A percentile compares a stretch with the other conserved stretches of the same genome.
These are phyloP conservation scores for Siphlonurus alternatus DNA, from an alignment of 2,888 invertebrate species.

Conservation along the genomic window DNA sequence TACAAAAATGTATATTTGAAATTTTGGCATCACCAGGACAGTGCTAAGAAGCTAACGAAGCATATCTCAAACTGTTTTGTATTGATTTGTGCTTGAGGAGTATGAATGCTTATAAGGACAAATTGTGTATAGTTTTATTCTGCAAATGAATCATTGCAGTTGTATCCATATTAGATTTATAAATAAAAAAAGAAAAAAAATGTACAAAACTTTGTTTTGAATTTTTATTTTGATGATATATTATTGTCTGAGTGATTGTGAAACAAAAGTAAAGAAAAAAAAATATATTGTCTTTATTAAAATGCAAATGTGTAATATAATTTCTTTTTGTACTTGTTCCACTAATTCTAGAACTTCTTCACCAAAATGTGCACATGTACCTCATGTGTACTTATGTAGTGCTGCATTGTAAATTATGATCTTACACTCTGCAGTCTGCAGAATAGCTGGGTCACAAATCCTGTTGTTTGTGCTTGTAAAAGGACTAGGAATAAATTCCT, in stretches of 20 bases:
- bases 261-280: background rate
- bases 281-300: too few species aligned
- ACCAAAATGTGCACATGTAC: background rate
- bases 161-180: too few species aligned
- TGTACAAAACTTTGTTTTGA: too few species aligned
- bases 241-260: background rate
- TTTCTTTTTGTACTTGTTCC: background rate
- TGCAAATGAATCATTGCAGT: too few species aligned
- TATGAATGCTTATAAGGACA: too few species aligned
- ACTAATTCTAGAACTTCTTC: background rate
- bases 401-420: background rate
- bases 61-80: too few species aligned
- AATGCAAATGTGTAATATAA: background rate
- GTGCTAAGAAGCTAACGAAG: too few species aligned
- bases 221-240: background rate
- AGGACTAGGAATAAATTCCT: constrained; percentile 10
- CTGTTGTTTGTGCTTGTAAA: constrained; percentile 9
- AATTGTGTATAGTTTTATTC: too few species aligned
- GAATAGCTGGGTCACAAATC: background rate
- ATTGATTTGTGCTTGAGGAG: too few species aligned
- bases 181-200: too few species aligned
- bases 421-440: background rate
- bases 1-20: too few species aligned
- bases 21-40: too few species aligned
- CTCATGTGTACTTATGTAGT: background rate